Base-by-base conservation (phyloP, 2,797 vertebrate genomes). In the Melanitta fusca region DNA sequence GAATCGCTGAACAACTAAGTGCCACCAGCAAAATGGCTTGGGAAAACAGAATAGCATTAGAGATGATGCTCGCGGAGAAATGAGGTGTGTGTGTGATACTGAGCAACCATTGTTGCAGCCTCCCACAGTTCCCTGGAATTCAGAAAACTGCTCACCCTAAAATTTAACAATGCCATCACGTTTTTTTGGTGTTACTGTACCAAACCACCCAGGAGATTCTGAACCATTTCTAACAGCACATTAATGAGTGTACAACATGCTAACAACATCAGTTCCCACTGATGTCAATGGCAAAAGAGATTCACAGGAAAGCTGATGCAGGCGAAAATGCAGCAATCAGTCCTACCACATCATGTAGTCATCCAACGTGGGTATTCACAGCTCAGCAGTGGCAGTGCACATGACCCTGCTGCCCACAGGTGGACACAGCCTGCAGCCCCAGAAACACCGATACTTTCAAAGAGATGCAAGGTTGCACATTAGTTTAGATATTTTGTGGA, bases 251-350 rank as follows among this genome's bases (percentile, higher is more conserved):
- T 4, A 56, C 14, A 54, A 18, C 45, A 15, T 8, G 12, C 25
- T n/a, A 61, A 27, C 34, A 60, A 34, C 5, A 38, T 45, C 60
- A 62, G 15, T 17, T 65, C 21, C 22, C n/a, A 18, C 12, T 8
- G 13, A 3, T 1, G 9, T 11, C 32, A 38, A 11, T 3, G 34
- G 54, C 45, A 60, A 62, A 41, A 49, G 19, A 61, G 36, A 25
- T 30, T 18, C 11, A 38, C 36, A 69, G 30, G 45, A 65, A 74
- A 61, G 13, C 21, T 45, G 36, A 22, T 8, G 18, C 11, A 61
- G 21, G 15, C 0, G 0, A 74, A 43, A 39, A 65, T 43, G 62
- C 62, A 41, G 62, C 41, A 21, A 30, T 13, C 1, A 0, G 32
- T 18, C 69, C 39, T 57, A 49, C 9, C 2, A 0, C 36, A 43